Conservation (phyloP, 2,888 invertebrate species). For the Habrosyne pyritoides region DNA sequence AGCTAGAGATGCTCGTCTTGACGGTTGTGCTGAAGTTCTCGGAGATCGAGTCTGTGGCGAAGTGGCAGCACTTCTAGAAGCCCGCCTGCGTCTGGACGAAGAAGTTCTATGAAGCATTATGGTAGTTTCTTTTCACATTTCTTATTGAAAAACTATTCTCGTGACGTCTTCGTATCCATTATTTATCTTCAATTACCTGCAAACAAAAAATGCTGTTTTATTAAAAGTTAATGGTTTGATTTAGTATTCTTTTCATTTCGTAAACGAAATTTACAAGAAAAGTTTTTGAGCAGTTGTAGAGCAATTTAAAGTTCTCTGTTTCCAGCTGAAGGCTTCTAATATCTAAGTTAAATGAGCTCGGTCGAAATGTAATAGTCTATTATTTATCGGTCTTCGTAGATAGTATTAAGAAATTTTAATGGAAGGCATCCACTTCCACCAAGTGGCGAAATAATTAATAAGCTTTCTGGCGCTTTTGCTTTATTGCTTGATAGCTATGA, state of each 20-base stretch:
- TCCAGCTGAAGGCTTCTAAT: constrained; percentile 34
- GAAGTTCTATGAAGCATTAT: constrained; percentile 86
- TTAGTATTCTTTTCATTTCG: constrained; percentile 28
- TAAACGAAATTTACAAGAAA: constrained; percentile 32
- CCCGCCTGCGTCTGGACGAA: constrained; percentile 86
- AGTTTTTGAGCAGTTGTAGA: constrained; percentile 42
- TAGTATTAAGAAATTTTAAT: background rate
- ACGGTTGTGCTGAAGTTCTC: constrained; percentile 72
- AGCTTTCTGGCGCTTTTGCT: background rate
- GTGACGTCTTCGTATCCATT: background rate
- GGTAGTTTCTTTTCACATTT: constrained; percentile 17
- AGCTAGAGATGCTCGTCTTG: constrained; percentile 84
- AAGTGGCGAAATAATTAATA: background rate
- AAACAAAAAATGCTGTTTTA: constrained; percentile 25
- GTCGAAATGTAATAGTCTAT: background rate
- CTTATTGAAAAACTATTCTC: background rate
- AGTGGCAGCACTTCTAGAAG: constrained; percentile 86
- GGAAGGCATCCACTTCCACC: background rate
- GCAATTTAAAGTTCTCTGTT: constrained; percentile 54
- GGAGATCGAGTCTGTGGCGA: constrained; percentile 84
- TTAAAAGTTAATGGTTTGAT: constrained; percentile 13
- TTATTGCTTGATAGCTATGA: background rate
- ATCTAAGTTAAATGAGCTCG: constrained; percentile 19
- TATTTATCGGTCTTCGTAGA: constrained; percentile 1
- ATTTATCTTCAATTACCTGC: constrained; percentile 28